phyloP scores from a whole-genome alignment of 2,888 invertebrate genomes.

The Eilema depressum region DNA sequence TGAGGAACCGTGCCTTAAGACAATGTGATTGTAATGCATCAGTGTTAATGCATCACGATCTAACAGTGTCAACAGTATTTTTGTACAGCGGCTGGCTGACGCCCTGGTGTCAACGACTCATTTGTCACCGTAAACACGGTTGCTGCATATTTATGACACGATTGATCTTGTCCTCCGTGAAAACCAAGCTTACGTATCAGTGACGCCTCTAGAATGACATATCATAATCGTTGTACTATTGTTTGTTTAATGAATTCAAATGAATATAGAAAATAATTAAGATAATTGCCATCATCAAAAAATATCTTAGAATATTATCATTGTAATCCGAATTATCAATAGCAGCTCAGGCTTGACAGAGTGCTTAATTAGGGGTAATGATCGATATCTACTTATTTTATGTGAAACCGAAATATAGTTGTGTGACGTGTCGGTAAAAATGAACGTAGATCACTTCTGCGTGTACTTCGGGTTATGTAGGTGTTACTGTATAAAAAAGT shows the following conservation, averaged over 20 bases:
- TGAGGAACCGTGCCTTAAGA: neutral
- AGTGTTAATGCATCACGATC: conserved; percentile 20
- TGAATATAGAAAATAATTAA: neutral
- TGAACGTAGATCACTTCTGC: too few relatives aligned
- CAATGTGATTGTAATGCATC: conserved; percentile 23
- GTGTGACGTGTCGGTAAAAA: too few relatives aligned
- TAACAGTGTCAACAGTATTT: conserved; percentile 25
- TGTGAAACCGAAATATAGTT: too few relatives aligned
- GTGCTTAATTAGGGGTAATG: too few relatives aligned
- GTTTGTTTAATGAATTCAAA: conserved; percentile 17
- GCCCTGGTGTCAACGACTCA: conserved; percentile 47
- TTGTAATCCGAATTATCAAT: too few relatives aligned
- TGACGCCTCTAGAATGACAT: conserved; percentile 30
- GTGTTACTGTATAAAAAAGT: too few relatives aligned
- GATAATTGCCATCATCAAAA: too few relatives aligned
- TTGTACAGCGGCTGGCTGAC: conserved; percentile 33
- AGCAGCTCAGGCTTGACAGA: too few relatives aligned
- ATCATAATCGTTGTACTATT: conserved; percentile 7
- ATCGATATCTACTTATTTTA: too few relatives aligned
- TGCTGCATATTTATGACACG: conserved; percentile 63
- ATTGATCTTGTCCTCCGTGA: conserved; percentile 55
- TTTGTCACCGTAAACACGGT: conserved; percentile 53
- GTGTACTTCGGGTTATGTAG: too few relatives aligned
- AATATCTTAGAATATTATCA: too few relatives aligned
- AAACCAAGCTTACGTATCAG: conserved; percentile 33